phyloP scores from a whole-genome alignment of 2,113 vertebrate species.

The Chauna torquata region DNA sequence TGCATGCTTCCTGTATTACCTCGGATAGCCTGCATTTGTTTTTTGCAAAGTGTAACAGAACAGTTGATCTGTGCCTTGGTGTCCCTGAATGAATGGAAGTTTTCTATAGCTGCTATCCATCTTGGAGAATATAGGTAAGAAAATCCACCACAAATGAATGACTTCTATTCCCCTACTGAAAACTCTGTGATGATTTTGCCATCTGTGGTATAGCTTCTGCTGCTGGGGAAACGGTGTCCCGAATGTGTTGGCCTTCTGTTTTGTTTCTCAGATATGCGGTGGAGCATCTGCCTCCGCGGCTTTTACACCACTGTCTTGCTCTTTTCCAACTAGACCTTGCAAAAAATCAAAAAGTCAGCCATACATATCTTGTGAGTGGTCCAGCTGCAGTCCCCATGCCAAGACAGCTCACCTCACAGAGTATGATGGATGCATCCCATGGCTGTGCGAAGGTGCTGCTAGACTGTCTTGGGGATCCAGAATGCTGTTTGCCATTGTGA shows the following conservation, averaged over 20 bases:
- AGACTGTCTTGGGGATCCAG: neutral
- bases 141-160: neutral
- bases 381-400: neutral
- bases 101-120: neutral
- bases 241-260: neutral
- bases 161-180: neutral
- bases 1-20: rapidly evolving
- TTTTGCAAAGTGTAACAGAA: neutral
- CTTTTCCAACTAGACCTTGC: neutral
- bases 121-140: neutral
- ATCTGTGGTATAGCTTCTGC: neutral
- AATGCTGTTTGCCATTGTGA: neutral
- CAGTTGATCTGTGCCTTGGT: neutral
- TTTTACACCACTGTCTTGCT: neutral
- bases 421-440: rapidly evolving
- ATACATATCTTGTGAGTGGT: rapidly evolving
- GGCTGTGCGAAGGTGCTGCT: neutral
- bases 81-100: neutral
- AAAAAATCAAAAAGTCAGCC: neutral
- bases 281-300: neutral
- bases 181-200: neutral
- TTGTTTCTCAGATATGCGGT: neutral
- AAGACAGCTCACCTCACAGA: neutral
- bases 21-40: neutral
- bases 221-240: neutral